Percentiles rank a stretch among this genome's conserved stretches.
Conservation (phyloP, 2,113 vertebrate genomes). For the Suricata suricatta region DNA sequence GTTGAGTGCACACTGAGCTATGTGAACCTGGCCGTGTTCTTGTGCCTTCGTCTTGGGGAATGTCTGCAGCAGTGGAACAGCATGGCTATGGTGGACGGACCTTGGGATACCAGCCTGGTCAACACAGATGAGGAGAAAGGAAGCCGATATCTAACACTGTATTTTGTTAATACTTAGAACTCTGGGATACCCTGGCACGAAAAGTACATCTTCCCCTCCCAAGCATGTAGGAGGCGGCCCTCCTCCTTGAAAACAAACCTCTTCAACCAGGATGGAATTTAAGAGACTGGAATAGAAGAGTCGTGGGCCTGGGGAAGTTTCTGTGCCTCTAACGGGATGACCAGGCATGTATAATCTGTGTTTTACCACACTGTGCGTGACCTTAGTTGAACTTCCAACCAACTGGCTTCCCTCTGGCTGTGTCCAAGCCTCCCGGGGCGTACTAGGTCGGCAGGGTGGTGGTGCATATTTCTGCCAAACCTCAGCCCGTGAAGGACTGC, state of each 20-base stretch:
- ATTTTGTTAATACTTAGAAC: neutral
- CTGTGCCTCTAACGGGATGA: rapidly evolving
- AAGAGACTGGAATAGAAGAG: neutral
- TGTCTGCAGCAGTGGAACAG: rapidly evolving
- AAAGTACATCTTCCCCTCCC: neutral
- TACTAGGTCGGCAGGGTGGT: neutral
- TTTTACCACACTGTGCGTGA: neutral
- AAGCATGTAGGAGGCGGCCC: neutral
- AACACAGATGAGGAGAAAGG: neutral
- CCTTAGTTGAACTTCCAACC: neutral
- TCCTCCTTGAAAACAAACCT: neutral
- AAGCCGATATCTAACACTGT: neutral
- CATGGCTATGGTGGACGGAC: rapidly evolving
- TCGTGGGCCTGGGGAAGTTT: rapidly evolving
- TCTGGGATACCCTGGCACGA: neutral
- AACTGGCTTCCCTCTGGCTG: neutral
- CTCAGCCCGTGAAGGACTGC: neutral
- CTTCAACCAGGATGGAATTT: neutral
- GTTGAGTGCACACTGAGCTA: neutral
- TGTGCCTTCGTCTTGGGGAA: neutral
- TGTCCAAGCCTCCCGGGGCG: rapidly evolving
- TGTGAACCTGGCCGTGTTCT: rapidly evolving
- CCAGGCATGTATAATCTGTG: neutral
- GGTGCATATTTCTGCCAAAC: neutral
- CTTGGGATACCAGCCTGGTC: neutral